phyloP scores from a whole-genome alignment of 1,140 invertebrate genomes.

The Antheraea pernyi region DNA sequence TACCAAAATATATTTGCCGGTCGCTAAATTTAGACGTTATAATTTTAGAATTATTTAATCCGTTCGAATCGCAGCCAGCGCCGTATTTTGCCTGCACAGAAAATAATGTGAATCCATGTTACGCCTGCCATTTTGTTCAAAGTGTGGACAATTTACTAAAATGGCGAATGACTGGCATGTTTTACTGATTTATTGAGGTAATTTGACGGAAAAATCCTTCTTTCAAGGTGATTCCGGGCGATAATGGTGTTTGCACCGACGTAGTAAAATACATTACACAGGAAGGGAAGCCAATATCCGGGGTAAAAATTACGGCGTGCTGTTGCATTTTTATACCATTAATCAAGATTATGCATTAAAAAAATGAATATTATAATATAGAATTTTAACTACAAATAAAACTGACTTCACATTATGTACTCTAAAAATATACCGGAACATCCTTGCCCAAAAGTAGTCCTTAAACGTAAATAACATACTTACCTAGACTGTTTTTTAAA shows the following conservation, averaged over 20 bases:
- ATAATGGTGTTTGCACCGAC: slow-evolving; percentile 6
- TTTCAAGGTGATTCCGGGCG: slow-evolving; percentile 7
- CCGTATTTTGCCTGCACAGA: background rate
- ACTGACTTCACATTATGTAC: too few species aligned
- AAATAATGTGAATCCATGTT: background rate
- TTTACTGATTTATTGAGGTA: slow-evolving; percentile 26
- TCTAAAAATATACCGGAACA: too few species aligned
- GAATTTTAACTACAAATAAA: too few species aligned
- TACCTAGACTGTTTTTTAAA: too few species aligned
- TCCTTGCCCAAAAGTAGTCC: too few species aligned
- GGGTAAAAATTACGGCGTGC: background rate
- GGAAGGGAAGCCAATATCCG: background rate
- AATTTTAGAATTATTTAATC: background rate
- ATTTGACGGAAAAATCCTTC: slow-evolving; percentile 5
- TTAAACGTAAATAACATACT: too few species aligned
- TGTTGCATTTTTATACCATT: background rate
- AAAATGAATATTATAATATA: background rate
- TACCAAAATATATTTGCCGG: background rate
- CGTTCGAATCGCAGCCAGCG: background rate
- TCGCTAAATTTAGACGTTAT: background rate
- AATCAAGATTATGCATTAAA: too few species aligned
- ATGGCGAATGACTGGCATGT: slow-evolving; percentile 47
- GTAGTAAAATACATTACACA: background rate
- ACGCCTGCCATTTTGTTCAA: slow-evolving; percentile 45
- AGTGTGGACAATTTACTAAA: slow-evolving; percentile 45